Base-by-base conservation (phyloP, 2,113 vertebrate genomes). In the Lynx canadensis region DNA sequence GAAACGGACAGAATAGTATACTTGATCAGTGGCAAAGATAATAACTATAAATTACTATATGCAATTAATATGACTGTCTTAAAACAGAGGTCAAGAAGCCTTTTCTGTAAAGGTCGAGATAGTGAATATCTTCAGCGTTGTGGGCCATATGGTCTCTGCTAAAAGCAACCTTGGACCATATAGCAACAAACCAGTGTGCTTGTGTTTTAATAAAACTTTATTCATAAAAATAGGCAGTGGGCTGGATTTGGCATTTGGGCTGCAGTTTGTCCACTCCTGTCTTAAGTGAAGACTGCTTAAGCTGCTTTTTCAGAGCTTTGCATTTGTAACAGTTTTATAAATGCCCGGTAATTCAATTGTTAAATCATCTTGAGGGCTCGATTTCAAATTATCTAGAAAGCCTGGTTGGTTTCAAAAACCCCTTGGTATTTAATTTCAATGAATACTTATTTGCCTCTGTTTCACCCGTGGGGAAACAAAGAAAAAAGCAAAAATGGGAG, bases 341-440 rank as follows among this genome's bases (percentile, higher is more conserved):
- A 68, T 16, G 84, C 4, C 23, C 55, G 79, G 4, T 48, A 74
- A 87, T 38, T 18, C 12, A 69, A 80, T 27, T 71, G 88, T 87
- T 80, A 92, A 82, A 65, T 88, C 79, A 81, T 89, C 33, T 57
- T 41, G 48, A 88, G 45, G 55, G 33, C 29, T 88, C 52, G 66
- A 93, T 87, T 90, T 87, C 38, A 91, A 95, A 50, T 87, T 23
- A 94, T 78, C 41, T 89, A 81, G 52, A 91, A 97, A 60, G 21
- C 12, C n/a, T 45, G 57, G 79, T 15, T 78, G 80, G 50, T 50
- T 94, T 9, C 63, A 93, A 95, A 29, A 76, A 19, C 14, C 19
- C 38, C n/a, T 76, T 80, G 55, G 15, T 71, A 92, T 81, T 92
- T 74, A 69, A 92, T 93, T 95, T 85, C 52, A 94, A 27, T 85